Conservation (phyloP, 2,888 invertebrate genomes). For the Unio delphinus region DNA sequence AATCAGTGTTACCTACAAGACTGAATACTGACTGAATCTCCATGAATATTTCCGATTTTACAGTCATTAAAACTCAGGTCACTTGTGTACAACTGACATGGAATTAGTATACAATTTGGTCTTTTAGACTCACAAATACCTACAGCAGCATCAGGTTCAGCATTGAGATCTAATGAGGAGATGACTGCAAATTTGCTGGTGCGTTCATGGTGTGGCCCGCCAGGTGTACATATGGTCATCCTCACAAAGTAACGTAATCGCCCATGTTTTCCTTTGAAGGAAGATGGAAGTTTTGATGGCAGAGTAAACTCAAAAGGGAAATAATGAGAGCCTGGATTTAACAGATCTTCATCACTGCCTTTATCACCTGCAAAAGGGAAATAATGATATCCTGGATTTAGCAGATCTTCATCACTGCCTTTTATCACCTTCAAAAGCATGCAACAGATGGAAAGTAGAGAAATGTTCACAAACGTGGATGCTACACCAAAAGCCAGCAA, state of each 20-base stretch:
- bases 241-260: conserved; percentile 60
- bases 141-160: conserved; percentile 63
- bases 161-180: conserved; percentile 58
- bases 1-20: no score
- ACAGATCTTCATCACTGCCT: conserved; percentile 56
- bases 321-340: conserved; percentile 64
- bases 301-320: conserved; percentile 65
- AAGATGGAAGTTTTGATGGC: conserved; percentile 58
- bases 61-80: no score
- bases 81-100: no score
- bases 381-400: background rate
- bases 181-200: conserved; percentile 65
- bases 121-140: conserved; percentile 19
- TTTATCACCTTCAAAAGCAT: no score
- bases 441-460: no score
- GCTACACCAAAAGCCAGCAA: no score
- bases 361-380: conserved; percentile 55
- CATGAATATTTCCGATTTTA: no score
- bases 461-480: no score
- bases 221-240: conserved; percentile 60
- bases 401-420: no score
- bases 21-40: no score
- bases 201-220: conserved; percentile 60
- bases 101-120: no score
- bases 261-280: conserved; percentile 65